Evolutionary conservation across 2,888 invertebrate species (phyloP), one percentile per base, ranked within the genome.

Genomic region (Cotesia congregata): DNA sequence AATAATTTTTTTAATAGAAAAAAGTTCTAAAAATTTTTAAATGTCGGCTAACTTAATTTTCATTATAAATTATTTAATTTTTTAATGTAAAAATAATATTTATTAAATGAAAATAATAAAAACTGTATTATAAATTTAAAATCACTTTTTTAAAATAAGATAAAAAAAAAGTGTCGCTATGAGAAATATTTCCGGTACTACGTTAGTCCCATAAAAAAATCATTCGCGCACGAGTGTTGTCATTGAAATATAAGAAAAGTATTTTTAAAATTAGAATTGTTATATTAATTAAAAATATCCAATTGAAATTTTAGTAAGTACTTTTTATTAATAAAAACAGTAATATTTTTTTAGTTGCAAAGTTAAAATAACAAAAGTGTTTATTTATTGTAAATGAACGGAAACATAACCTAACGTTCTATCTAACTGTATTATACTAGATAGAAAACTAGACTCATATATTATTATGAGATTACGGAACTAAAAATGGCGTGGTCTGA

Each of bases 401-500:
- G 9, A 15, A 68, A 20, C 68, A 41, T 68, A 68, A 68, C 68
- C 68, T 68, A 40, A 40, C 15, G 0, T 9, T 5, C 50, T 17
- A 17, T 7, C 3, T 6, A 67, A 68, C 50, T 41, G 40, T 20
- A 68, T 17, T 41, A 40, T 68, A 20, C 40, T 15, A 41, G 17
- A n/a, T 59, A 72, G 50, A 50, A 50, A 12, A 50, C 30, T 15
- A 12, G 20, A 41, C 40, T 39, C 12, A 30, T 4, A 59, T 38
- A 71, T 39, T 6, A 60, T 38, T 38, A 12, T 30, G 12, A 15
- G 65, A 12, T 68, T 38, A 39, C n/a, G 60, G 15, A 30, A 41
- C 20, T 77, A 50, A 74, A 77, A 74, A 77, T 77, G 77, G 74
- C 77, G 77, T 62, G 41, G 30, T 59, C n/a, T 64, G 38, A 9